Percentiles rank a stretch among this genome's conserved stretches.
phyloP scores from a whole-genome alignment of 2,113 vertebrate species.

The Camelus dromedarius region DNA sequence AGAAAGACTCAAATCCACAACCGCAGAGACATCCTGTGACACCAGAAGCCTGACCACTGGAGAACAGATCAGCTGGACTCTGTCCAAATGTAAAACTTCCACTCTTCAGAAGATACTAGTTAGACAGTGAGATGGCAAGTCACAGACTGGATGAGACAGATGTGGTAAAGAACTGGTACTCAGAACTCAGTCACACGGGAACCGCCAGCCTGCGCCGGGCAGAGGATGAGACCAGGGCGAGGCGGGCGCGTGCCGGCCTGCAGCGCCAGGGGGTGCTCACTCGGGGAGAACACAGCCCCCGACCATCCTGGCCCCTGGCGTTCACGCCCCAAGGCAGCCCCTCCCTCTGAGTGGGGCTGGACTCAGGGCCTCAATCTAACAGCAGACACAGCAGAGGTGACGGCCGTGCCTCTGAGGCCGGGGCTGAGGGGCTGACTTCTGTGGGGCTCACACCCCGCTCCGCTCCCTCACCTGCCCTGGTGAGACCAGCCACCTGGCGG shows the following conservation, averaged over 20 bases:
- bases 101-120: not conserved
- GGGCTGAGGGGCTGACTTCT: not conserved
- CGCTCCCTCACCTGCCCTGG: fast-evolving
- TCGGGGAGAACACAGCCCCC: not conserved
- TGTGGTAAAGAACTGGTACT: not conserved
- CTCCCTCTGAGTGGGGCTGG: not conserved
- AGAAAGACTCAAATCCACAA: not conserved
- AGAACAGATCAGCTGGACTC: not conserved
- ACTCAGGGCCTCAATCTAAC: not conserved
- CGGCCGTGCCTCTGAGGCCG: too few relatives aligned
- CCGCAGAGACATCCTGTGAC: not conserved
- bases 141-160: not conserved
- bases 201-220: too few relatives aligned
- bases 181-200: not conserved
- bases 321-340: not conserved
- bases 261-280: fast-evolving
- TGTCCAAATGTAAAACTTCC: not conserved
- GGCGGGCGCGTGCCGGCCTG: fast-evolving
- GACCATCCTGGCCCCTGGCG: not conserved
- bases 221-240: not conserved
- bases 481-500: not conserved
- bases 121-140: not conserved
- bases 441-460: not conserved
- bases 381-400: not conserved
- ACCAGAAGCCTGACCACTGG: not conserved